Evolutionary conservation across 2,797 vertebrate species (phyloP), one percentile per base, ranked within the genome.

Genomic region (Siniperca undulata): DNA sequence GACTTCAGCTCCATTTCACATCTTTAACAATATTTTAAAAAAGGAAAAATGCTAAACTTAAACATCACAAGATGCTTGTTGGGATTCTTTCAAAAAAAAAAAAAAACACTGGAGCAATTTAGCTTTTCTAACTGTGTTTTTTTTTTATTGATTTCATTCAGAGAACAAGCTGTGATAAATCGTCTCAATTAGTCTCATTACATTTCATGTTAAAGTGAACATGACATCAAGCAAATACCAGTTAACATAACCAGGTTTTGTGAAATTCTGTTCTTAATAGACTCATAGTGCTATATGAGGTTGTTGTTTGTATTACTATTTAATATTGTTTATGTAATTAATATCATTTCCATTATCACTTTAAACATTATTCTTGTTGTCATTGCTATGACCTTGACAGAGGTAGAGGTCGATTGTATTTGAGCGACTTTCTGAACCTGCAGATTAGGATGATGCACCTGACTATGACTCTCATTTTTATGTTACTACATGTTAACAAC

Each of bases 371-470:
- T 22, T 48, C 16, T 58, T 58, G 14, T 30, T 70, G 27, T 48
- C 22, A 77, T 40, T 40, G 65, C 8, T 17, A 16, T 77, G 42
- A 5, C 40, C n/a, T 36, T 72, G 53, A 34, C 42, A 50, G 3
- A 56, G 8, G 14, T 76, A 13, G 13, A 76, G 52, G 53, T 16
- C 1, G 20, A n/a, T 36, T 36, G 61, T 73, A 52, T 58, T 40
- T 22, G 16, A 52, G 24, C 55, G 56, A 80, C 62, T 73, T 58
- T 59, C 44, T 59, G 53, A 74, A 68, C 78, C 17, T 36, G 36
- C 38, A 61, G 70, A 74, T 68, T 74, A 80, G 46, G 62, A 44
- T 12, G 36, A 55, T 3, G 55, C 78, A 34, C 48, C 71, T 81
- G 66, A 70, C 65, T 62, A 22, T 74, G 48, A 36, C 58, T 55